A percentile compares a stretch with the other conserved stretches of the same genome.
phyloP scores from a whole-genome alignment of 2,797 vertebrate genomes.

The Linurgus olivaceus region DNA sequence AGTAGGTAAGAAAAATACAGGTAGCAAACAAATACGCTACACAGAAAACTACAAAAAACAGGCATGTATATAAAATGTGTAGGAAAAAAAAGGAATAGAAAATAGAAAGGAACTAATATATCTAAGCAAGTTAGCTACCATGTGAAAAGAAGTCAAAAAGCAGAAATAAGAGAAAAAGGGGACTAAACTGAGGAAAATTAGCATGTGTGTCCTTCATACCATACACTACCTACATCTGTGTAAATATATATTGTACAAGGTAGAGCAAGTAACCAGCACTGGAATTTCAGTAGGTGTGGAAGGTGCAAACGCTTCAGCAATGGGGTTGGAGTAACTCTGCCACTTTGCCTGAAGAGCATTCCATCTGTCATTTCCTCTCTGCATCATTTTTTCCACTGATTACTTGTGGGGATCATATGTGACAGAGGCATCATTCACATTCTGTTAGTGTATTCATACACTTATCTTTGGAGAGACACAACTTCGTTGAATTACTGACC shows the following conservation, averaged over 20 bases:
- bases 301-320: neutral
- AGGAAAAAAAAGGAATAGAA: neutral
- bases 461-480: neutral
- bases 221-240: accelerated
- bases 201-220: neutral
- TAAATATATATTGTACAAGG: neutral
- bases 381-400: neutral
- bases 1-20: neutral
- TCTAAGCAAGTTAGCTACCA: neutral
- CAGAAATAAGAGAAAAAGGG: neutral
- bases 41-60: neutral
- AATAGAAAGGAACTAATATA: neutral
- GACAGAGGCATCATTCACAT: neutral
- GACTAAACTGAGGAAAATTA: neutral
- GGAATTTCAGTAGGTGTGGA: neutral
- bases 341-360: neutral
- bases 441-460: neutral
- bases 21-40: neutral
- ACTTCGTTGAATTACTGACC: neutral
- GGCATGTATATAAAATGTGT: neutral
- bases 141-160: neutral
- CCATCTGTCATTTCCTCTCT: neutral
- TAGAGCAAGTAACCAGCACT: neutral
- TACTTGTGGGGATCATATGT: neutral
- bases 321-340: neutral